A percentile compares a stretch with the other conserved stretches of the same genome.
Evolutionary conservation across 1,140 invertebrate species (phyloP).

Genomic region (Drosophila bocqueti): DNA sequence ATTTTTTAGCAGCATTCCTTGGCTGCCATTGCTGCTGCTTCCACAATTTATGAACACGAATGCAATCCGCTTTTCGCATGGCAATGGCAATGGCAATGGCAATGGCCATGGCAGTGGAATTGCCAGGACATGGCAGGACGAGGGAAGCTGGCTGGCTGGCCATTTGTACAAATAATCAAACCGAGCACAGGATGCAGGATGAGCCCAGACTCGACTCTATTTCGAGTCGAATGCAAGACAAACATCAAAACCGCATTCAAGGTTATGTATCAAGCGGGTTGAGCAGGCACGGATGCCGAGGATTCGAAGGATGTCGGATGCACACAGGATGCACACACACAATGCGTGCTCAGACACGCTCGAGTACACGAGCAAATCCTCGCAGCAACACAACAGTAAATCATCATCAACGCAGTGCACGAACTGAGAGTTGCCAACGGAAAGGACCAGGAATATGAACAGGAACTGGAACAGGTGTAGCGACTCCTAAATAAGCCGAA

Average conservation of each 20-base stretch:
- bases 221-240: slow-evolving; percentile 73
- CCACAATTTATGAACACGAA: slow-evolving; percentile 77
- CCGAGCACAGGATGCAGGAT: slow-evolving; percentile 29
- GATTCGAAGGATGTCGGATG: slow-evolving; percentile 30
- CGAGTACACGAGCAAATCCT: slow-evolving; percentile 81
- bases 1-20: slow-evolving; percentile 74
- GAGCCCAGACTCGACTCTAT: slow-evolving; percentile 38
- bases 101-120: slow-evolving; percentile 35
- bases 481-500: slow-evolving; percentile 17
- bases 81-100: slow-evolving; percentile 54
- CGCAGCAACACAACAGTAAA: slow-evolving; percentile 82
- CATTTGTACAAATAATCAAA: slow-evolving; percentile 83
- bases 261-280: slow-evolving; percentile 80
- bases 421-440: slow-evolving; percentile 34
- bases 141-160: slow-evolving; percentile 37
- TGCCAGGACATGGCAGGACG: slow-evolving; percentile 11
- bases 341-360: slow-evolving; percentile 65
- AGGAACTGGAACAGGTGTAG: slow-evolving; percentile 23
- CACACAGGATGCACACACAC: slow-evolving; percentile 38
- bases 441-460: not conserved
- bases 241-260: slow-evolving; percentile 83
- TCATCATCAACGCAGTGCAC: slow-evolving; percentile 77
- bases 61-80: slow-evolving; percentile 59
- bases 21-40: slow-evolving; percentile 45
- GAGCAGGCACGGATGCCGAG: slow-evolving; percentile 49